Evolutionary conservation across 2,797 vertebrate genomes (phyloP).

Genomic region (Acanthurus lineatus): DNA sequence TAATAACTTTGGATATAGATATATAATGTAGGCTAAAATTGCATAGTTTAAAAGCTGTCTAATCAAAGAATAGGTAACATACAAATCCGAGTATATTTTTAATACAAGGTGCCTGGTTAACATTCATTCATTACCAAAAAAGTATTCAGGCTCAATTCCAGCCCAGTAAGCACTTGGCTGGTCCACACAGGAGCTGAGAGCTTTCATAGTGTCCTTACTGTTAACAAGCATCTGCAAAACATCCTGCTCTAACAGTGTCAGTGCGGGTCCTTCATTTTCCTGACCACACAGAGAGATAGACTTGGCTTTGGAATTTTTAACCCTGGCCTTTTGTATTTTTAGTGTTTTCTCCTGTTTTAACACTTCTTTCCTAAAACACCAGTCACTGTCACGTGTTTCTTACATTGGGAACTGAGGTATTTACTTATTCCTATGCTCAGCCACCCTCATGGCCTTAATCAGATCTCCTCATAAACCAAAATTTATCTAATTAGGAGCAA

Average conservation of each 20-base stretch:
- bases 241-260: constrained; percentile 33
- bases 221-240: constrained; percentile 61
- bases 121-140: neutral
- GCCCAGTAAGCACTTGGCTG: constrained; percentile 5
- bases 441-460: constrained; percentile 65
- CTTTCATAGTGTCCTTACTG: constrained; percentile 45
- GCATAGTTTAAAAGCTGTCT: too few relatives aligned
- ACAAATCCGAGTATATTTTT: constrained; percentile 2
- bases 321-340: constrained; percentile 38
- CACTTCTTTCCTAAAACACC: constrained; percentile 25
- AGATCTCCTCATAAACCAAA: constrained; percentile 59
- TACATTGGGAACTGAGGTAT: constrained; percentile 20
- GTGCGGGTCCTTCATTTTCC: constrained; percentile 28
- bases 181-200: constrained; percentile 37
- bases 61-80: too few relatives aligned
- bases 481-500: constrained; percentile 57
- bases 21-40: neutral
- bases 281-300: constrained; percentile 53
- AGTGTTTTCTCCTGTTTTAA: constrained; percentile 3
- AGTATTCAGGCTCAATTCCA: neutral
- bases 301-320: constrained; percentile 31
- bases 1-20: neutral
- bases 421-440: constrained; percentile 39
- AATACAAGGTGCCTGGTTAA: neutral
- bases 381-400: constrained; percentile 5